Evolutionary conservation across 2,888 invertebrate genomes (phyloP).

Genomic region (Drosophila lutescens): DNA sequence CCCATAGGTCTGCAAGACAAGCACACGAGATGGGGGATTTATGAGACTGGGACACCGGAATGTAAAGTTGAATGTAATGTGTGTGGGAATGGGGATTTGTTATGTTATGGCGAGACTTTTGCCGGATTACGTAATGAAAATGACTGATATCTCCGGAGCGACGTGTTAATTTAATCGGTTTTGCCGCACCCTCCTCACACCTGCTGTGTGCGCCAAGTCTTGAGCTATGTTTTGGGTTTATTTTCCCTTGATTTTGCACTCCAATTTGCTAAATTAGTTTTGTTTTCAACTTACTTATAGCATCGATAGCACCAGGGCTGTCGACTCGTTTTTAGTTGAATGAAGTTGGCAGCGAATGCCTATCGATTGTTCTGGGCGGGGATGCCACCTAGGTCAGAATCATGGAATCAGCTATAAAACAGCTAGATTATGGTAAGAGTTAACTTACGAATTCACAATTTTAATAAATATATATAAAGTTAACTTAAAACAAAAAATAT

Average conservation of each 20-base stretch:
- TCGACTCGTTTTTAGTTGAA: conserved; percentile 1
- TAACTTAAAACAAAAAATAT: not conserved
- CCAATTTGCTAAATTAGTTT: conserved; percentile 43
- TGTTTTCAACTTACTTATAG: conserved; percentile 68
- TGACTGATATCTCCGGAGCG: conserved; percentile 5
- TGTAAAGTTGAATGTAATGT: not conserved
- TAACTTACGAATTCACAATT: too few species aligned
- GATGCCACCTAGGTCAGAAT: not conserved
- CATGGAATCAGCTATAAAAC: not conserved
- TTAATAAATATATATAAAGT: not conserved
- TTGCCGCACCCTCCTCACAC: not conserved
- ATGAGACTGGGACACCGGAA: not conserved
- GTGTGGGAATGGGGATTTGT: not conserved
- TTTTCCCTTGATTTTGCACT: conserved; percentile 1
- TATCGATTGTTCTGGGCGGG: not conserved
- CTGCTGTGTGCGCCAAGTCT: not conserved
- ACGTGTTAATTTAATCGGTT: not conserved
- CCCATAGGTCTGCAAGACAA: conserved; percentile 72
- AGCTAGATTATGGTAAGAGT: not conserved
- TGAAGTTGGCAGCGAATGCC: not conserved
- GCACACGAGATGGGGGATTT: conserved; percentile 43
- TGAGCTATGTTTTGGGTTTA: not conserved
- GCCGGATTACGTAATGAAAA: conserved; percentile 63
- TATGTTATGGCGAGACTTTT: conserved; percentile 12
- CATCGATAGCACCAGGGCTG: conserved; percentile 32